Percentiles rank a stretch among this genome's conserved stretches.
Evolutionary conservation across 2,797 vertebrate genomes (phyloP).

Genomic region (Tauraco hartlaubi): DNA sequence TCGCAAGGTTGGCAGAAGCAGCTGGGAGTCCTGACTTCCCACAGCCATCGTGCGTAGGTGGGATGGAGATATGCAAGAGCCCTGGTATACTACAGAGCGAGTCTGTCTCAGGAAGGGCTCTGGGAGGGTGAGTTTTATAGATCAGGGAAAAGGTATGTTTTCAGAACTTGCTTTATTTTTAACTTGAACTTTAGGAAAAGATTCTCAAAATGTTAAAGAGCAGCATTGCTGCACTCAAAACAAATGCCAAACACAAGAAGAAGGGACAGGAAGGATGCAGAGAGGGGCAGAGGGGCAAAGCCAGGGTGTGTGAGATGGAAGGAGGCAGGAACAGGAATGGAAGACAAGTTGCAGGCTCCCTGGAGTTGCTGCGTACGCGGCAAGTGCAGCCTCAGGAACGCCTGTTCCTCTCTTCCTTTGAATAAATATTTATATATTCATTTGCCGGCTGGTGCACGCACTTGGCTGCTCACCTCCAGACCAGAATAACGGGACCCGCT

Average conservation of each 20-base stretch:
- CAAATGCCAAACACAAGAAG: not conserved
- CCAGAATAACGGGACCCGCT: slow-evolving; percentile 71
- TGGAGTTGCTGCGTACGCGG: slow-evolving; percentile 25
- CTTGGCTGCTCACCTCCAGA: slow-evolving; percentile 79
- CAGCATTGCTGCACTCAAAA: not conserved
- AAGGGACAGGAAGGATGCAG: not conserved
- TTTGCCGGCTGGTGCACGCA: slow-evolving; percentile 77
- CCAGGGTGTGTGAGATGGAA: not conserved
- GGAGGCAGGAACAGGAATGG: not conserved
- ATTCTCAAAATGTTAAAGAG: not conserved
- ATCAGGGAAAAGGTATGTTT: not conserved
- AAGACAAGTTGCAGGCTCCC: slow-evolving; percentile 64
- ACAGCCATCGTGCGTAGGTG: rapidly evolving
- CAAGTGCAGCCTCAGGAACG: slow-evolving; percentile 74
- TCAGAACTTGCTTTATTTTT: not conserved
- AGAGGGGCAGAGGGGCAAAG: not conserved
- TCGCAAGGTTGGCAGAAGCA: not conserved
- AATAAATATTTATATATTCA: slow-evolving; percentile 84
- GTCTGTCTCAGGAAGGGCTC: not conserved
- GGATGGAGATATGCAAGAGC: not conserved
- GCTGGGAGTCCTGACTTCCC: not conserved
- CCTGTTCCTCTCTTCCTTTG: slow-evolving; percentile 79
- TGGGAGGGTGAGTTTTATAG: not conserved
- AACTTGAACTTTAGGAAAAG: not conserved
- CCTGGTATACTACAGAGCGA: not conserved